These are phyloP conservation scores for Synanceia verrucosa DNA, from an alignment of 2,797 vertebrate genomes.

Conservation along the genomic window DNA sequence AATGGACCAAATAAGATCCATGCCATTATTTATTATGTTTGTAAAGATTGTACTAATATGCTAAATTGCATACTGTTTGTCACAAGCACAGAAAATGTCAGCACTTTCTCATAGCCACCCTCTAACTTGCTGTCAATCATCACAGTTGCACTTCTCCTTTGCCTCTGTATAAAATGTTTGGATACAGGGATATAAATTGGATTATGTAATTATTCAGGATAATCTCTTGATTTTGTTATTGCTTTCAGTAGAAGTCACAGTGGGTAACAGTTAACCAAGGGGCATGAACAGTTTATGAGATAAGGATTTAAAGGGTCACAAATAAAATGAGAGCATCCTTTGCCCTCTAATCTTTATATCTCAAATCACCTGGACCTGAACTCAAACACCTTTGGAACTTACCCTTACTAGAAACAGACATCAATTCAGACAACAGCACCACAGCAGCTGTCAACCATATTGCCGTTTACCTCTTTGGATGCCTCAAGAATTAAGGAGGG, in stretches of 20 bases:
- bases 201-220: neutral
- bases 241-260: neutral
- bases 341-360: slow-evolving; percentile 17
- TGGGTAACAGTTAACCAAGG: neutral
- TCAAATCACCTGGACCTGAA: slow-evolving; percentile 14
- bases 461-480: slow-evolving; percentile 59
- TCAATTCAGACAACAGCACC: slow-evolving; percentile 56
- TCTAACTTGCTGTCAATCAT: slow-evolving; percentile 1
- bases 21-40: neutral
- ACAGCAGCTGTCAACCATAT: slow-evolving; percentile 58
- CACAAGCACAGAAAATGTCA: neutral
- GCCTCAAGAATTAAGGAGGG: slow-evolving; percentile 31
- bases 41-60: neutral
- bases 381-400: slow-evolving; percentile 43
- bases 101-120: neutral
- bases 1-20: no score
- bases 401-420: slow-evolving; percentile 43
- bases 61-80: neutral
- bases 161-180: neutral
- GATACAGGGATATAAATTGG: no score
- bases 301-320: slow-evolving; percentile 1
- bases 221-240: neutral
- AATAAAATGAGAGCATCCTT: slow-evolving; percentile 2
- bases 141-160: neutral
- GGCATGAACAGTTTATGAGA: neutral